phyloP scores from a whole-genome alignment of 2,888 invertebrate species.

The Phania funesta region DNA sequence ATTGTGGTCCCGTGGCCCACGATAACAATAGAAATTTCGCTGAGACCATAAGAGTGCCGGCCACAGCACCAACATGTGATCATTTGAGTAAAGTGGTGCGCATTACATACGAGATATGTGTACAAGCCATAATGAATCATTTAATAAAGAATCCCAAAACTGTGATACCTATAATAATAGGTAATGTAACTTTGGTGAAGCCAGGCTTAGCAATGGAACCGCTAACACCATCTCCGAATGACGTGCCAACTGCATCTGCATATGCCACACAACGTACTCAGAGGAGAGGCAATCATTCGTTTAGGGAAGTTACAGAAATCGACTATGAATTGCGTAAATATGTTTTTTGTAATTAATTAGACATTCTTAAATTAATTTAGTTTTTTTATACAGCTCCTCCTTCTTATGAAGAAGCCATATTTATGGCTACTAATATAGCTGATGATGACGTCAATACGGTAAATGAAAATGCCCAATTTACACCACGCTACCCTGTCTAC shows the following conservation, averaged over 20 bases:
- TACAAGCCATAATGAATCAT: slow-evolving; percentile 75
- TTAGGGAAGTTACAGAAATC: slow-evolving; percentile 70
- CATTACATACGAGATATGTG: slow-evolving; percentile 76
- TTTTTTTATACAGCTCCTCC: slow-evolving; percentile 76
- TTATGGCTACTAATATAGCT: slow-evolving; percentile 76
- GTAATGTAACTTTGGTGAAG: slow-evolving; percentile 76
- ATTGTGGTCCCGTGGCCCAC: slow-evolving; percentile 72
- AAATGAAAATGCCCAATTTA: slow-evolving; percentile 73
- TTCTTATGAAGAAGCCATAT: slow-evolving; percentile 79
- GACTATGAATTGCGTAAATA: slow-evolving; percentile 72
- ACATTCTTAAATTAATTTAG: not conserved
- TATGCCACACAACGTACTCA: slow-evolving; percentile 70
- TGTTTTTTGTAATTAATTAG: not conserved
- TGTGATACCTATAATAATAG: slow-evolving; percentile 78
- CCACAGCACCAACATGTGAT: slow-evolving; percentile 78
- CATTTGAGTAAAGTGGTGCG: slow-evolving; percentile 77
- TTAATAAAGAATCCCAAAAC: slow-evolving; percentile 75
- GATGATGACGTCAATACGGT: slow-evolving; percentile 76
- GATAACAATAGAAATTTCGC: slow-evolving; percentile 70
- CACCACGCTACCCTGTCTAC: slow-evolving; percentile 79
- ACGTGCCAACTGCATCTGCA: slow-evolving; percentile 75
- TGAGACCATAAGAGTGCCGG: slow-evolving; percentile 76
- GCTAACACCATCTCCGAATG: slow-evolving; percentile 20
- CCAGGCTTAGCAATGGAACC: not conserved
- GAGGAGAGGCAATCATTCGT: slow-evolving; percentile 64